Evolutionary conservation across 2,888 invertebrate genomes (phyloP), one percentile per base, ranked within the genome.

Genomic region (Lagria hirta): DNA sequence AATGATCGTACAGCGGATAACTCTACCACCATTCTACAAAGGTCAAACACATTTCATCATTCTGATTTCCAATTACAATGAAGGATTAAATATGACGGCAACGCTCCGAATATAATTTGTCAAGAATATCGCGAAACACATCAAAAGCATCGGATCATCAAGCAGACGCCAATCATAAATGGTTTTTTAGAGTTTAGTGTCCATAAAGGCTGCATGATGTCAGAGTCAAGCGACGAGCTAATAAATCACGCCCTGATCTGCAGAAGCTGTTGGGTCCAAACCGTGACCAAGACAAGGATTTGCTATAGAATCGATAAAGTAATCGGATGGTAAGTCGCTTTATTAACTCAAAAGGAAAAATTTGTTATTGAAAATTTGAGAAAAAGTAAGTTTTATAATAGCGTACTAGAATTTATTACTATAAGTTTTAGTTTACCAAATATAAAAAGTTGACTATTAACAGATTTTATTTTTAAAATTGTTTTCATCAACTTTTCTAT

Each of bases 121-220:
- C 29, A 29, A 21, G 10, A 34, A 13, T 33, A 24, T 33, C 16
- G 41, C 12, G 21, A 28, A 27, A 40, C 32, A 18, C 41, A 20
- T 33, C 33, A 26, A 43, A 36, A 29, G 43, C 43, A 28, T 33
- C 42, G 42, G 58, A 52, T 58, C 58, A 58, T 60, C 55, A 58
- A 54, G 57, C 58, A 60, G 58, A 58, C 54, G 54, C 53, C 58
- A 60, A 58, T 62, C 59, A 51, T 56, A 58, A 60, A 58, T 57
- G 52, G 54, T 58, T 60, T 62, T 60, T 37, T 54, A 57, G 55
- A 58, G 53, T 61, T 60, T 60, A 60, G 59, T 54, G 60, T 57
- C 65, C 58, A 58, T 58, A 60, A 62, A 58, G 60, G 58, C 58
- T 54, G 58, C 57, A 57, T 55, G 57, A 59, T 60, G 63, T 61